Percentiles rank a stretch among this genome's conserved stretches.
phyloP scores from a whole-genome alignment of 2,113 vertebrate species.

The Thalassoma bifasciatum region DNA sequence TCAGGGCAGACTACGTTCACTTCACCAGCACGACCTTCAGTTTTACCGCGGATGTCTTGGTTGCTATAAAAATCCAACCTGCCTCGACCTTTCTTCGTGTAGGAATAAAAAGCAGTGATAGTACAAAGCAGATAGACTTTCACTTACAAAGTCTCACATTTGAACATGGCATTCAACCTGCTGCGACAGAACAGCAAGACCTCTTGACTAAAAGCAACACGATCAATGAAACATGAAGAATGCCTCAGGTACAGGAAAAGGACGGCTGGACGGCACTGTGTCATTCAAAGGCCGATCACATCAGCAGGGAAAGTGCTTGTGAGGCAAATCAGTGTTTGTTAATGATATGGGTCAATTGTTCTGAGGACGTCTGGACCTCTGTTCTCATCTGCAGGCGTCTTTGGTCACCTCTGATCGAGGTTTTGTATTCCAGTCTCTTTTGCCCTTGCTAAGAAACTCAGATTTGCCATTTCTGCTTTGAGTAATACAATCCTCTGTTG shows the following conservation, averaged over 20 bases:
- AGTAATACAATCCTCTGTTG: constrained; percentile 57
- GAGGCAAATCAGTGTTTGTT: constrained; percentile 69
- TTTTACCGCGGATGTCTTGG: constrained; percentile 9
- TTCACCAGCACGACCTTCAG: constrained; percentile 32
- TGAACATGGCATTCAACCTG: constrained; percentile 43
- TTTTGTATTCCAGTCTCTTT: constrained; percentile 56
- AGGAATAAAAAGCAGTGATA: constrained; percentile 55
- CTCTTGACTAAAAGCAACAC: constrained; percentile 68
- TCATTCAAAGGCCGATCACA: constrained; percentile 64
- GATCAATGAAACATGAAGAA: constrained; percentile 80
- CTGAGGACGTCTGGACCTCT: constrained; percentile 61
- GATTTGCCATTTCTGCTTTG: constrained; percentile 43
- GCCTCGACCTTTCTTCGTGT: neutral
- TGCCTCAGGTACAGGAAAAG: constrained; percentile 60
- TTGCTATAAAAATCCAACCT: constrained; percentile 41
- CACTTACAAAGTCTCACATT: constrained; percentile 54
- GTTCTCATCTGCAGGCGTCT: constrained; percentile 50
- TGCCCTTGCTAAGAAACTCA: constrained; percentile 65
- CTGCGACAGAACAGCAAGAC: constrained; percentile 56
- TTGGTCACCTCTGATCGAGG: constrained; percentile 39
- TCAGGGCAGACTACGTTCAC: constrained; percentile 5
- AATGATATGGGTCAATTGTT: constrained; percentile 72
- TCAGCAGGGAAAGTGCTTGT: constrained; percentile 50
- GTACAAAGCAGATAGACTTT: constrained; percentile 56
- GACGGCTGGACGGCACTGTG: constrained; percentile 51